These are phyloP conservation scores for Diorhabda carinulata DNA, from an alignment of 1,140 invertebrate species.

Conservation along the genomic window DNA sequence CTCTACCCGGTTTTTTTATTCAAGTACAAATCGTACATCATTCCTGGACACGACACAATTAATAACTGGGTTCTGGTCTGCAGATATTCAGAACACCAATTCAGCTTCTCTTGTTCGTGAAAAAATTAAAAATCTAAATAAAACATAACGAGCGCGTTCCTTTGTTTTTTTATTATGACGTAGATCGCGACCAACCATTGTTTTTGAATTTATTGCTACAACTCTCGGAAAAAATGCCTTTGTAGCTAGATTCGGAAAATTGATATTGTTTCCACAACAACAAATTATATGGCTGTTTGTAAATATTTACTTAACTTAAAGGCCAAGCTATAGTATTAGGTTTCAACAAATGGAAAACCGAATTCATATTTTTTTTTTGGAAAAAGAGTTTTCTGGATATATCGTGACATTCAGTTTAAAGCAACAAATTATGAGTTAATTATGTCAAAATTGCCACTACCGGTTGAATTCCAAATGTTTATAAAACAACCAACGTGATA, in stretches of 20 bases:
- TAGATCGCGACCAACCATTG: conserved; percentile 37
- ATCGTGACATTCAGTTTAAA: too few species aligned
- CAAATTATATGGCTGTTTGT: background rate
- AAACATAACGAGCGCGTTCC: conserved; percentile 36
- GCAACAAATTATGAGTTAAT: too few species aligned
- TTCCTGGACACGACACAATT: conserved; percentile 38
- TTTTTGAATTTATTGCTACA: conserved; percentile 36
- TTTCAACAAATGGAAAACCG: too few species aligned
- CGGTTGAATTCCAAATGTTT: too few species aligned
- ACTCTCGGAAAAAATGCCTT: conserved; percentile 30
- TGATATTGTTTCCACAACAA: conserved; percentile 27
- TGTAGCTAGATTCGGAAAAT: conserved; percentile 30
- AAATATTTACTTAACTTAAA: background rate
- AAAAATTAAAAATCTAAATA: conserved; percentile 42
- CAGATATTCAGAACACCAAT: conserved; percentile 27
- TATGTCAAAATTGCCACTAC: too few species aligned
- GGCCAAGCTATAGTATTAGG: too few species aligned
- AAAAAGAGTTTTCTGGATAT: too few species aligned
- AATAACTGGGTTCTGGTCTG: conserved; percentile 35
- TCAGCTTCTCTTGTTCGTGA: conserved; percentile 29
- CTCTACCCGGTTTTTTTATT: conserved; percentile 32
- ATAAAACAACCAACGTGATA: too few species aligned
- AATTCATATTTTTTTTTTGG: too few species aligned
- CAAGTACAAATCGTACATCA: conserved; percentile 42
- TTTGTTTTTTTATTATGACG: conserved; percentile 32